These are phyloP conservation scores for Varecia variegata DNA, from an alignment of 2,797 vertebrate species.

Conservation along the genomic window DNA sequence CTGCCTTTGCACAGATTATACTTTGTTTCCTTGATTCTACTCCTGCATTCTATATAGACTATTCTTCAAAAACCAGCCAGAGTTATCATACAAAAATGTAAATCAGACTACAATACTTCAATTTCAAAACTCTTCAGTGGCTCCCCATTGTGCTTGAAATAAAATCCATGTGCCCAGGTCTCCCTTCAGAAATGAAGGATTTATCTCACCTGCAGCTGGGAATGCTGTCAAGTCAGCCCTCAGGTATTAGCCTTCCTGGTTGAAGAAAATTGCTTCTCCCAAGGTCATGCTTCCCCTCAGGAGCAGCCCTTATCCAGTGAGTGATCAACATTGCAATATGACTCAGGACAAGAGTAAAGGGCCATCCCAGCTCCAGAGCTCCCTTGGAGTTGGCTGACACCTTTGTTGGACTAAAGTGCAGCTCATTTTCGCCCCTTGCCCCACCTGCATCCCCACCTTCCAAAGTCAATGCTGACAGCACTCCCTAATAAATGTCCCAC, in stretches of 20 bases:
- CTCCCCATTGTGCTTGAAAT: conserved; percentile 35
- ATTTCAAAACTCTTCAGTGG: conserved; percentile 7
- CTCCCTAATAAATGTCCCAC: background rate
- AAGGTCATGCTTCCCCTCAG: background rate
- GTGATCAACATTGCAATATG: fast-evolving
- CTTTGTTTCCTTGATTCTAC: background rate
- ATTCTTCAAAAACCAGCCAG: background rate
- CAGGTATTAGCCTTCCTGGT: background rate
- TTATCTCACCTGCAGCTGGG: background rate
- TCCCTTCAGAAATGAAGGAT: conserved; percentile 20
- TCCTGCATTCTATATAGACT: background rate
- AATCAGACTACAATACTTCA: background rate
- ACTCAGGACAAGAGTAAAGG: background rate
- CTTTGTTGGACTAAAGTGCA: background rate
- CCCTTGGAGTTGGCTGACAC: background rate
- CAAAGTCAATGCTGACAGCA: background rate
- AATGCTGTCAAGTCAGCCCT: background rate
- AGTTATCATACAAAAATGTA: conserved; percentile 33
- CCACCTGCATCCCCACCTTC: background rate
- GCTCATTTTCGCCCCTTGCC: background rate
- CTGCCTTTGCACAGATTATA: background rate
- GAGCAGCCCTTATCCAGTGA: background rate
- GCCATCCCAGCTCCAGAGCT: background rate
- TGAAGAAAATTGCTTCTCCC: background rate
- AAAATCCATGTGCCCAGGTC: background rate